phyloP scores from a whole-genome alignment of 2,888 invertebrate genomes.

The Fragum sueziense region DNA sequence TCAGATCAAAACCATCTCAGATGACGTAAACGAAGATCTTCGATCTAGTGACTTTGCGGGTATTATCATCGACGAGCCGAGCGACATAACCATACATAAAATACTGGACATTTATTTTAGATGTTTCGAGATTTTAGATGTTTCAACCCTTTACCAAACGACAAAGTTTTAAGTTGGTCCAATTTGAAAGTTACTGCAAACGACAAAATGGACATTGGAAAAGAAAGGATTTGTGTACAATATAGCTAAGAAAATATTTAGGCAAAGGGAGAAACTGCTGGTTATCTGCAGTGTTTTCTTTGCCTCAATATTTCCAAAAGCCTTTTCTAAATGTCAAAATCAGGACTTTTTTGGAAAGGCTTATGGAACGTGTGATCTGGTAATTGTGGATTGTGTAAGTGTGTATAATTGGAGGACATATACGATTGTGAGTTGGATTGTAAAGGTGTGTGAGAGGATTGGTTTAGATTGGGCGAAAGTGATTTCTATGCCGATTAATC shows the following conservation, averaged over 20 bases:
- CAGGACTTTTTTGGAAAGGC: too few relatives aligned
- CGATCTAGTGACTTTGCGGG: not conserved
- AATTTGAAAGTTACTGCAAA: too few relatives aligned
- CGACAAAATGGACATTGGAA: too few relatives aligned
- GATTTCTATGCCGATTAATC: constrained; percentile 48
- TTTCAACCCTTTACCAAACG: too few relatives aligned
- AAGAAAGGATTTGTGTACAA: too few relatives aligned
- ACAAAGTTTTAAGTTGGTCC: too few relatives aligned
- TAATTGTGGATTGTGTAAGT: constrained; percentile 32
- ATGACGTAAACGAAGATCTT: not conserved
- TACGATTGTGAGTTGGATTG: constrained; percentile 35
- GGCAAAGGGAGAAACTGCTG: too few relatives aligned
- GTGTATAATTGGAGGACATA: constrained; percentile 40
- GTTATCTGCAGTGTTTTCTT: too few relatives aligned
- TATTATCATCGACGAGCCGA: not conserved
- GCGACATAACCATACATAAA: not conserved
- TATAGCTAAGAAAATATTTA: too few relatives aligned
- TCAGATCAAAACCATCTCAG: not conserved
- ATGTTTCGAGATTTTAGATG: not conserved
- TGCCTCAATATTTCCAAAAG: too few relatives aligned
- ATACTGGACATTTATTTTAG: not conserved
- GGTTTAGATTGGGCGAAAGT: constrained; percentile 35
- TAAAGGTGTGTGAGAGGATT: constrained; percentile 14
- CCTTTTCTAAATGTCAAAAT: too few relatives aligned
- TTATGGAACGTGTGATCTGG: constrained; percentile 20